phyloP scores from a whole-genome alignment of 2,113 vertebrate genomes.

The Periophthalmodon schlosseri region DNA sequence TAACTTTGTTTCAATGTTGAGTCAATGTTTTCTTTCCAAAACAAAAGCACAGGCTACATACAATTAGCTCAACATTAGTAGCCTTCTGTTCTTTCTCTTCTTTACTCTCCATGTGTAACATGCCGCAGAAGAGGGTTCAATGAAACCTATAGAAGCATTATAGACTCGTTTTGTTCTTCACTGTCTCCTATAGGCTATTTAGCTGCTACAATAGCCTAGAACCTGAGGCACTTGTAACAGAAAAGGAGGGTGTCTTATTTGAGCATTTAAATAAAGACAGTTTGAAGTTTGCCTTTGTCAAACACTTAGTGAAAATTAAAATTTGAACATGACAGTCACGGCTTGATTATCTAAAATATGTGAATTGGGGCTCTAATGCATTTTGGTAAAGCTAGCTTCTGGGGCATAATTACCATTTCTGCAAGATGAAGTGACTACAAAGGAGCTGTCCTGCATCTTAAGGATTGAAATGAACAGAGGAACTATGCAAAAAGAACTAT shows the following conservation, averaged over 20 bases:
- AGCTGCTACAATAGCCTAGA: no score
- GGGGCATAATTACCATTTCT: constrained; percentile 69
- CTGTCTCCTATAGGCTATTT: not conserved
- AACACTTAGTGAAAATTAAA: constrained; percentile 37
- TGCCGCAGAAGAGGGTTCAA: not conserved
- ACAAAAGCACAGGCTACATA: no score
- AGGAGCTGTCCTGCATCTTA: constrained; percentile 61
- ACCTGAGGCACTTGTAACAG: not conserved
- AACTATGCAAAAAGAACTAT: constrained; percentile 29
- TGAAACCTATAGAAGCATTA: no score
- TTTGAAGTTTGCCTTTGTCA: constrained; percentile 16
- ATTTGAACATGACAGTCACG: constrained; percentile 44
- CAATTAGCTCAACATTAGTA: no score
- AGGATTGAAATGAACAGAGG: constrained; percentile 33
- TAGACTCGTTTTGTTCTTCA: not conserved
- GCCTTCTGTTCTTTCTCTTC: no score
- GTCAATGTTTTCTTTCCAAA: no score
- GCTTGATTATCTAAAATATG: constrained; percentile 54
- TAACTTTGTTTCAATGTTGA: no score
- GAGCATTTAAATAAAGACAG: not conserved
- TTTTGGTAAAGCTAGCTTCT: constrained; percentile 51
- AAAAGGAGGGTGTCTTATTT: not conserved
- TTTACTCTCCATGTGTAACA: not conserved
- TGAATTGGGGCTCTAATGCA: constrained; percentile 54
- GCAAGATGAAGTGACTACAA: constrained; percentile 69